Evolutionary conservation across 2,888 invertebrate genomes (phyloP).

Genomic region (Cryptocephalus moraei): DNA sequence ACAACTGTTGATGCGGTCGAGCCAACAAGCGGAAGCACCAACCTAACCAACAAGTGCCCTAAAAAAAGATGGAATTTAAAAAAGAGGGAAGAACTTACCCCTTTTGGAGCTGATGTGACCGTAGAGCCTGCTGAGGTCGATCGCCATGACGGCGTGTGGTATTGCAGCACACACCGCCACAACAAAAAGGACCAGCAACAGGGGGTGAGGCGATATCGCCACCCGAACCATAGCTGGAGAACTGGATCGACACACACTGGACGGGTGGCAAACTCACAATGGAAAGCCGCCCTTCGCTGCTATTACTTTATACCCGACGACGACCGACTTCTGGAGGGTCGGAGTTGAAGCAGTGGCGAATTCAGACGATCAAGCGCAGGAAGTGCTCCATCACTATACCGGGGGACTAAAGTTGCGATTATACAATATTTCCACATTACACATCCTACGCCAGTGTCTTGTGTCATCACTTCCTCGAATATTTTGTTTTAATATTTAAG

Average conservation of each 20-base stretch:
- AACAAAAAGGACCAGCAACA: conserved; percentile 42
- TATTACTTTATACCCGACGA: conserved; percentile 22
- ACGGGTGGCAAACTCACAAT: conserved; percentile 28
- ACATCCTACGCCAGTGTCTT: too few relatives aligned
- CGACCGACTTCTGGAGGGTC: conserved; percentile 7
- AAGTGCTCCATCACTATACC: too few relatives aligned
- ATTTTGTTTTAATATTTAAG: neutral
- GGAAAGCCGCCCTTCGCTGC: conserved; percentile 26
- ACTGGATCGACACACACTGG: conserved; percentile 19
- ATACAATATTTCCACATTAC: too few relatives aligned
- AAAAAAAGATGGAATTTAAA: neutral
- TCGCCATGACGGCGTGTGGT: conserved; percentile 56
- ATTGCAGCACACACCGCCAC: conserved; percentile 54
- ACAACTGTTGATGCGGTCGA: conserved; percentile 23
- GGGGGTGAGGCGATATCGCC: conserved; percentile 34
- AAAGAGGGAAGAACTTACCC: conserved; percentile 42
- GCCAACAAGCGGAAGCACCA: conserved; percentile 20
- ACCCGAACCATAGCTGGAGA: conserved; percentile 35
- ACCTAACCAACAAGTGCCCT: conserved; percentile 20
- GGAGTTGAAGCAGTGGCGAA: neutral
- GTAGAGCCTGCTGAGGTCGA: conserved; percentile 73
- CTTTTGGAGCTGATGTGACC: conserved; percentile 64
- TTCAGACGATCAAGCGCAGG: neutral
- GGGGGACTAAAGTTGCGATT: too few relatives aligned
- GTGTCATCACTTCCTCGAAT: too few relatives aligned